These are phyloP conservation scores for Macrochelys suwanniensis DNA, from an alignment of 2,797 vertebrate genomes.

Conservation along the genomic window DNA sequence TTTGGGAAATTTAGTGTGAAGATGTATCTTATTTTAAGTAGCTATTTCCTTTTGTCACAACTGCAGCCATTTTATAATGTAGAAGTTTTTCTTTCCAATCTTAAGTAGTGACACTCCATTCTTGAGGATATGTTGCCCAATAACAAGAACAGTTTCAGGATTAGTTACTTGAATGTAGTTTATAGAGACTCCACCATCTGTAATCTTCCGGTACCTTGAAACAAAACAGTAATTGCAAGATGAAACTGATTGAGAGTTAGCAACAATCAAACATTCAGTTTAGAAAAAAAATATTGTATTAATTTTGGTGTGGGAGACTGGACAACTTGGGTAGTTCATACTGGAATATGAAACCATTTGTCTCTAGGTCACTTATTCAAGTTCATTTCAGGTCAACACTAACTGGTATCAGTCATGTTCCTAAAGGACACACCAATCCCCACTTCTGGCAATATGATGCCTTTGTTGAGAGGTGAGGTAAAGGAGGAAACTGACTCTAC, in stretches of 20 bases:
- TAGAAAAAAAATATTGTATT: background rate
- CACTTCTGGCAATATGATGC: background rate
- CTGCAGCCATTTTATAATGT: constrained; percentile 94
- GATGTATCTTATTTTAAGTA: background rate
- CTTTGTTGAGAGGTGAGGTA: background rate
- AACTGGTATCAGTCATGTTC: background rate
- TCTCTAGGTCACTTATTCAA: background rate
- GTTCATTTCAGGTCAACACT: background rate
- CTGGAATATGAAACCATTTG: background rate
- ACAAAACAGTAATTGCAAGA: constrained; percentile 9
- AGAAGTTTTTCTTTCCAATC: constrained; percentile 95
- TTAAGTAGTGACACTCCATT: constrained; percentile 92
- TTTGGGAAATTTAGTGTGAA: background rate
- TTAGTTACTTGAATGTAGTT: constrained; percentile 89
- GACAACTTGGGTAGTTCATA: background rate
- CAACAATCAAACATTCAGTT: background rate
- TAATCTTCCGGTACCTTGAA: constrained; percentile 92
- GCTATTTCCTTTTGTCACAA: constrained; percentile 77
- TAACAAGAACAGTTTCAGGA: constrained; percentile 90
- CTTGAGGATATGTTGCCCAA: constrained; percentile 91
- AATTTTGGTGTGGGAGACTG: background rate
- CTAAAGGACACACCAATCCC: background rate
- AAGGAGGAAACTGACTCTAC: background rate
- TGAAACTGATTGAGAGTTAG: background rate
- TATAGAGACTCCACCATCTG: constrained; percentile 91